Evolutionary conservation across 2,113 vertebrate species (phyloP), one percentile per base, ranked within the genome.

Genomic region (Malurus melanocephalus): DNA sequence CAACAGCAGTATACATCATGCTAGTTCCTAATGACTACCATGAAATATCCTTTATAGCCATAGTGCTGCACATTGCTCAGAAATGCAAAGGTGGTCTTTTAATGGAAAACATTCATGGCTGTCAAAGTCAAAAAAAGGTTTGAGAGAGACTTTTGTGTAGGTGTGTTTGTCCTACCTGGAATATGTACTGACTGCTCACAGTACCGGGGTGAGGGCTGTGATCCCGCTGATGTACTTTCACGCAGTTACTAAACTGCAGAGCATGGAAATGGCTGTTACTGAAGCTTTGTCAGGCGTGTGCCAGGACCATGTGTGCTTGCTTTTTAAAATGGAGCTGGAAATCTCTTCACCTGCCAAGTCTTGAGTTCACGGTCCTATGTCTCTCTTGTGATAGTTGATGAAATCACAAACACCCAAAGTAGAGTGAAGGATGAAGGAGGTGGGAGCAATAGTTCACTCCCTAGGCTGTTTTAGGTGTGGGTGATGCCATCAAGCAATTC

Each of bases 331-430:
- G 40, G 43, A 91, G 28, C 48, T 88, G 33, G 87, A 89, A 91
- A 87, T 83, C 83, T 82, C 61, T 65, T 92, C 67, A 90, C 55
- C 67, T 94, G 87, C 92, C 93, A 94, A 92, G 65, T 52, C 30
- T 42, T 83, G 68, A 91, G 86, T 92, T 92, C 75, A 74, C 60
- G 53, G 52, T 76, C 69, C 52, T 78, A n/a, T 75, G 38, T 90
- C 74, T 90, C 65, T 93, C 75, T 77, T 90, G 85, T 76, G 77
- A 89, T 86, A 87, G 53, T 9, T 90, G 82, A 82, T 88, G 74
- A 93, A 94, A 90, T 93, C 80, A 93, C 45, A 73, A 92, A 95
- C 73, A 92, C 89, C 79, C 92, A 66, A 80, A 88, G 49, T 20
- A 75, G 64, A 92, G 64, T 76, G 55, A 35, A 24, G 59, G 56